These are phyloP conservation scores for Montifringilla adamsi DNA, from an alignment of 2,113 vertebrate species.

Conservation along the genomic window DNA sequence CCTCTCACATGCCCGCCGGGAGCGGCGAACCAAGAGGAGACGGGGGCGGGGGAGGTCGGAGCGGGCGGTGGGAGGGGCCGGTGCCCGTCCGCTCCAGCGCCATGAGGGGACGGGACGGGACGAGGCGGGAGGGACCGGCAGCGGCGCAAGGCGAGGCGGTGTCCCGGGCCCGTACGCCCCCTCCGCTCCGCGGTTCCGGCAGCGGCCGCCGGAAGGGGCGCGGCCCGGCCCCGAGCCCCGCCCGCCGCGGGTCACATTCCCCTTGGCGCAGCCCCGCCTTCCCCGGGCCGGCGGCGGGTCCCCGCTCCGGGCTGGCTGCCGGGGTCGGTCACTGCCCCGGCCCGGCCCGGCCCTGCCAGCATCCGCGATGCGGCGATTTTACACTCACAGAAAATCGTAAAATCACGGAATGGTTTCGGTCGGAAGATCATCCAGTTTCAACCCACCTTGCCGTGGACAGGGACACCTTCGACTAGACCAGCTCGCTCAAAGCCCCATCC, in stretches of 20 bases:
- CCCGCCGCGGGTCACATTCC: background rate
- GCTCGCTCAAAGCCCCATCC: background rate
- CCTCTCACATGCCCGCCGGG: background rate
- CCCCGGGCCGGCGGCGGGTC: rapidly evolving
- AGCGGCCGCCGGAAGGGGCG: constrained; percentile 2
- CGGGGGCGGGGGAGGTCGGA: background rate
- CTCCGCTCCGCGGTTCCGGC: background rate
- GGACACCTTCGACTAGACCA: background rate
- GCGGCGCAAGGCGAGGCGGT: background rate
- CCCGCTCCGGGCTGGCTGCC: rapidly evolving
- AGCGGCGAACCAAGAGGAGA: background rate
- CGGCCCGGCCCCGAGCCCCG: background rate
- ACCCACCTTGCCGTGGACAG: background rate
- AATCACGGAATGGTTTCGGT: background rate
- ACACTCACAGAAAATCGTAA: background rate
- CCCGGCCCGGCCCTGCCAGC: rapidly evolving
- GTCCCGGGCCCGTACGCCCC: background rate
- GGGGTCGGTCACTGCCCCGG: rapidly evolving
- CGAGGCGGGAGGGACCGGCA: background rate
- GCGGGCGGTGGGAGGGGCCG: background rate
- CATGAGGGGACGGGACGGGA: background rate
- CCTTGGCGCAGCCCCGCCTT: rapidly evolving
- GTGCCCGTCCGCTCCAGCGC: background rate
- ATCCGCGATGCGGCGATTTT: rapidly evolving
- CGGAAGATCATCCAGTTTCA: background rate